Conservation (phyloP, 2,888 invertebrate genomes). For the Eristalinus aeneus region DNA sequence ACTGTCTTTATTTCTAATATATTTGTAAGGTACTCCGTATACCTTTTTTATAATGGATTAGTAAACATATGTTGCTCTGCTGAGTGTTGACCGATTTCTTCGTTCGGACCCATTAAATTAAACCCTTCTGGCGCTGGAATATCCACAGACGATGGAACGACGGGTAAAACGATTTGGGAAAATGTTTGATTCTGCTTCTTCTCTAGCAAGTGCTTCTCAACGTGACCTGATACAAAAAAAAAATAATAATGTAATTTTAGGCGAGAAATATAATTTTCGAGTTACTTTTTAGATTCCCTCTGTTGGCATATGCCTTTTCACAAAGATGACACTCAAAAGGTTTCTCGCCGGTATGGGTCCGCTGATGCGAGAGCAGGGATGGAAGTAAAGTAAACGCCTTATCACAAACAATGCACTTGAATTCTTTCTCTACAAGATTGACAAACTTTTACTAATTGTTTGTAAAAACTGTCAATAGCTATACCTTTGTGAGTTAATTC, state of each 20-base stretch:
- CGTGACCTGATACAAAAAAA: constrained; percentile 43
- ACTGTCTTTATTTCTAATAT: not conserved
- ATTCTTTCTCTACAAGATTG: constrained; percentile 61
- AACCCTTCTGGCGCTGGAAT: constrained; percentile 23
- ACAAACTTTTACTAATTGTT: too few relatives aligned
- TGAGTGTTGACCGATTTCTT: not conserved
- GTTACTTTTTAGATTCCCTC: constrained; percentile 57
- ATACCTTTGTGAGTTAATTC: constrained; percentile 58
- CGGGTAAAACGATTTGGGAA: constrained; percentile 57
- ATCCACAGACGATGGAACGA: constrained; percentile 36
- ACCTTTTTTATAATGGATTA: constrained; percentile 23
- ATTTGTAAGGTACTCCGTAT: not conserved
- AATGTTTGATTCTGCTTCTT: constrained; percentile 66
- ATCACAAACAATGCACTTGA: constrained; percentile 60
- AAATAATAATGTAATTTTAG: too few relatives aligned
- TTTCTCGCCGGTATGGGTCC: constrained; percentile 63
- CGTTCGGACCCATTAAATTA: constrained; percentile 19
- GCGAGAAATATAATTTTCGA: too few relatives aligned
- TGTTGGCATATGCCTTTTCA: constrained; percentile 53
- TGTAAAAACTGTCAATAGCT: not conserved
- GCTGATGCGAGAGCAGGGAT: constrained; percentile 54
- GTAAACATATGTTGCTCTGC: constrained; percentile 29
- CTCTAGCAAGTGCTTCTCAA: constrained; percentile 62
- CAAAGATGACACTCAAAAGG: constrained; percentile 58
- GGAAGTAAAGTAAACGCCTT: constrained; percentile 56